Evolutionary conservation across 2,797 vertebrate species (phyloP).

Genomic region (Yasuhikotakia modesta): DNA sequence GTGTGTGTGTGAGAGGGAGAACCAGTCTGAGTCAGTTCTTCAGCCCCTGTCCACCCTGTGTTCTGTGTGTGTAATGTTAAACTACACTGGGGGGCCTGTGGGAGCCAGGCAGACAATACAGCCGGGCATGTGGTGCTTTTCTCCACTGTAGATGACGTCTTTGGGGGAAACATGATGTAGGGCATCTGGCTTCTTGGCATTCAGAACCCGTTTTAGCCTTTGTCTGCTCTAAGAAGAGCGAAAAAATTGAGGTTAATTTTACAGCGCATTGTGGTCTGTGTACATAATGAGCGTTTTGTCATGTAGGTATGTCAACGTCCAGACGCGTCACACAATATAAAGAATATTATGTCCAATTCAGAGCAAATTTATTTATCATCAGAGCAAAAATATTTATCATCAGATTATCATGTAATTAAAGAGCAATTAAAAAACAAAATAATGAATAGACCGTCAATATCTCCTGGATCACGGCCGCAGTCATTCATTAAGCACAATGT

Average conservation of each 20-base stretch:
- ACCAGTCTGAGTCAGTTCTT: slow-evolving; percentile 23
- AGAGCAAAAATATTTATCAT: slow-evolving; percentile 54
- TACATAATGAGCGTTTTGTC: slow-evolving; percentile 58
- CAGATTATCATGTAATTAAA: slow-evolving; percentile 53
- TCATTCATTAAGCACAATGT: slow-evolving; percentile 25
- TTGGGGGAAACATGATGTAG: slow-evolving; percentile 57
- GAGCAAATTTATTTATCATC: too few species aligned
- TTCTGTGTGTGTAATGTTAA: slow-evolving; percentile 50
- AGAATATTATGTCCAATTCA: slow-evolving; percentile 36
- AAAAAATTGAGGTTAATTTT: slow-evolving; percentile 57
- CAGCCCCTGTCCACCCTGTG: slow-evolving; percentile 14
- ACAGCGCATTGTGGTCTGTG: slow-evolving; percentile 52
- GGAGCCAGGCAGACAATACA: slow-evolving; percentile 49
- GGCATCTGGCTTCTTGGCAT: slow-evolving; percentile 60
- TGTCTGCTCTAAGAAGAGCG: slow-evolving; percentile 43
- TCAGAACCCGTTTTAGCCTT: slow-evolving; percentile 50
- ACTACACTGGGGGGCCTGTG: slow-evolving; percentile 50
- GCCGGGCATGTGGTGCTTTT: slow-evolving; percentile 53
- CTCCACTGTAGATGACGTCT: slow-evolving; percentile 53
- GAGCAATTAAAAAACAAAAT: slow-evolving; percentile 48
- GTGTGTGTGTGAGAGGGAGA: slow-evolving; percentile 16
- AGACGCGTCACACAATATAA: slow-evolving; percentile 29
- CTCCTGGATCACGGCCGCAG: slow-evolving; percentile 19
- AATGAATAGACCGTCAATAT: slow-evolving; percentile 36
- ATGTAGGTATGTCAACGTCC: slow-evolving; percentile 52